Evolutionary conservation across 1,140 invertebrate species (phyloP), one percentile per base, ranked within the genome.

Genomic region (Ganaspis sp.): DNA sequence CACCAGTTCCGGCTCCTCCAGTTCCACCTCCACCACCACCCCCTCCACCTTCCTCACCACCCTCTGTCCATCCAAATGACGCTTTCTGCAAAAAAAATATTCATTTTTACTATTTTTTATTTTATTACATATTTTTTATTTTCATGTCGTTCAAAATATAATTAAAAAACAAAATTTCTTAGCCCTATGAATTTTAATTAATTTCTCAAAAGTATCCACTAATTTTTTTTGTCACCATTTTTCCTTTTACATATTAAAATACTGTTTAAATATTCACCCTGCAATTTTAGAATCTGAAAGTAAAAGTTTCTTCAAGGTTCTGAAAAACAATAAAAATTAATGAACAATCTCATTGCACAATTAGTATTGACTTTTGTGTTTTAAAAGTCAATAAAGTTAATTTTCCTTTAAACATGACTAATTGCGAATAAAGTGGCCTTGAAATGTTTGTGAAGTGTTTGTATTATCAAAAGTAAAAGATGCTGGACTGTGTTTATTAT

Each of bases 41-140:
- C 75, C 85, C 88, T 34, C 84, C 87, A 70, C 83, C 89, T 73
- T 88, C 88, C 69, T 87, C 91, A 76, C 86, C 88, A n/a, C 88
- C 90, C 78, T 90, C 90, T 54, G 90, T 90, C 88, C 90, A 91
- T 75, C 90, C 88, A 72, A 91, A 91, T 11, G 90, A 90, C 64
- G 89, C 89, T 77, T 91, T 92, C 90, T 92, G 85, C 19, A 88
- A 91, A 72, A 84, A 81, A 78, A 74, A 79, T 69, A 38, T 69
- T 74, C 12, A 0, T 54, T 19, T 34, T 12, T 49, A 17, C 34
- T 15, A 45, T 15, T 45, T 15, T 45, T 45, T 45, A 45, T 15
- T 45, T n/a, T n/a, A 42, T 42, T 11, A 42, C 1, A 11, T 6
- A 4, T 42, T 42, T 42, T 42, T 42, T 42, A 42, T 42, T 42